Evolutionary conservation across 2,888 invertebrate species (phyloP).

Genomic region (Dryobota labecula): DNA sequence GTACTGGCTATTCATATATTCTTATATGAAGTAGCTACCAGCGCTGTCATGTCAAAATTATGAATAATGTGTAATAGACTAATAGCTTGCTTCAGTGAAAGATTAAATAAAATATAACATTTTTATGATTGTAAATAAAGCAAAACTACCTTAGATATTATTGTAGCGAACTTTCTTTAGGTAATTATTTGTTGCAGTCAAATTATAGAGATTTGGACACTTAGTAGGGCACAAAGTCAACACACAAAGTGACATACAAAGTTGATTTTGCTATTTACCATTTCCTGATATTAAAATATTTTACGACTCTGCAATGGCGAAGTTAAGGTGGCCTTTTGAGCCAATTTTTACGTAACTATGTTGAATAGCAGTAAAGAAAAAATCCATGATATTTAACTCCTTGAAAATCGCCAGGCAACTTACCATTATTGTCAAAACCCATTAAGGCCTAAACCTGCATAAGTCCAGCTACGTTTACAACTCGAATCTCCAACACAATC

Average conservation of each 20-base stretch:
- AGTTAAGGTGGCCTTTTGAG: background rate
- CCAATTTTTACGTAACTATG: background rate
- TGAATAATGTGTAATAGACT: too few relatives aligned
- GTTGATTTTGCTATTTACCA: background rate
- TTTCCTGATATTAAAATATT: constrained; percentile 13
- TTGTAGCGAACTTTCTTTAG: background rate
- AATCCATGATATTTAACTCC: background rate
- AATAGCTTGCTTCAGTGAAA: background rate
- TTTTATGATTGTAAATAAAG: background rate
- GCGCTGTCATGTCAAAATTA: background rate
- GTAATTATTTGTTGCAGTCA: background rate
- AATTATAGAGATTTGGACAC: background rate
- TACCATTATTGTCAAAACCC: background rate
- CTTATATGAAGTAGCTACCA: background rate
- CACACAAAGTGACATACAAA: background rate
- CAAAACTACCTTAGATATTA: background rate
- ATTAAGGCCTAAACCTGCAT: too few relatives aligned
- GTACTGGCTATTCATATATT: background rate
- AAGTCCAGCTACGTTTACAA: background rate
- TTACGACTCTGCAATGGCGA: constrained; percentile 6
- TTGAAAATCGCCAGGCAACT: background rate
- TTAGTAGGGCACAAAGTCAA: background rate
- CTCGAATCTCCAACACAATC: background rate
- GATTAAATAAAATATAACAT: too few relatives aligned
- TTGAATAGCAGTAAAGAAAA: background rate